phyloP scores from a whole-genome alignment of 92 coral and sea anemone species.

The Actinostola sp. region DNA sequence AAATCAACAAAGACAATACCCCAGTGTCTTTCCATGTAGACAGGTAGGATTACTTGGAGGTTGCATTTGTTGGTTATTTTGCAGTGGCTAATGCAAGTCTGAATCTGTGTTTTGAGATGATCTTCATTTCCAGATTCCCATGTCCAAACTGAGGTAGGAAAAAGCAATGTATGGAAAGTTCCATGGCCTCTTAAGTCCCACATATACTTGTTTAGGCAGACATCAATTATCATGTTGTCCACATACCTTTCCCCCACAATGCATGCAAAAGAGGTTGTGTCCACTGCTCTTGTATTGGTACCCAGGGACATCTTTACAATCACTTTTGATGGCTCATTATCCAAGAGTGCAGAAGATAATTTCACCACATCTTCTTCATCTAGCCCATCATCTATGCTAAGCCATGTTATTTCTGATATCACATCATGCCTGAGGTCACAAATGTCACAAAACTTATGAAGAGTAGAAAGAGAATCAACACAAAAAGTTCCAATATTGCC shows the following conservation, averaged over 20 bases:
- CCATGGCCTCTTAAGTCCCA: too few relatives aligned
- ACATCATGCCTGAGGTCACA: background rate
- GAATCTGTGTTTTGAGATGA: too few relatives aligned
- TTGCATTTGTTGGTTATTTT: too few relatives aligned
- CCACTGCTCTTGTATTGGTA: background rate
- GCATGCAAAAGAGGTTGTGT: background rate
- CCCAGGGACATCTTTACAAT: background rate
- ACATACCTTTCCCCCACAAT: background rate
- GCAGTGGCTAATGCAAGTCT: too few relatives aligned
- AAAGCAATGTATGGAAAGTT: too few relatives aligned
- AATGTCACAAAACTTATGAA: constrained; percentile 17
- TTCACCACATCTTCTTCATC: background rate
- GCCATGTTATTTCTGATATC: background rate
- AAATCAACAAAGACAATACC: too few relatives aligned
- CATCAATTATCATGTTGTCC: constrained; percentile 4
- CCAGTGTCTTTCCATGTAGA: too few relatives aligned
- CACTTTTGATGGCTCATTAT: constrained; percentile 13
- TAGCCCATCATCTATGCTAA: background rate
- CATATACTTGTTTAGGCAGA: too few relatives aligned
- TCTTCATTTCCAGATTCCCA: too few relatives aligned
- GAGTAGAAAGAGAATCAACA: background rate
- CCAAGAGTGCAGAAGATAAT: constrained; percentile 2
- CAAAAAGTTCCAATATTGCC: background rate
- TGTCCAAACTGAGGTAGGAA: too few relatives aligned
- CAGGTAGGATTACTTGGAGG: too few relatives aligned